Evolutionary conservation across 2,113 vertebrate genomes (phyloP).

Genomic region (Myiozetetes cayanensis): DNA sequence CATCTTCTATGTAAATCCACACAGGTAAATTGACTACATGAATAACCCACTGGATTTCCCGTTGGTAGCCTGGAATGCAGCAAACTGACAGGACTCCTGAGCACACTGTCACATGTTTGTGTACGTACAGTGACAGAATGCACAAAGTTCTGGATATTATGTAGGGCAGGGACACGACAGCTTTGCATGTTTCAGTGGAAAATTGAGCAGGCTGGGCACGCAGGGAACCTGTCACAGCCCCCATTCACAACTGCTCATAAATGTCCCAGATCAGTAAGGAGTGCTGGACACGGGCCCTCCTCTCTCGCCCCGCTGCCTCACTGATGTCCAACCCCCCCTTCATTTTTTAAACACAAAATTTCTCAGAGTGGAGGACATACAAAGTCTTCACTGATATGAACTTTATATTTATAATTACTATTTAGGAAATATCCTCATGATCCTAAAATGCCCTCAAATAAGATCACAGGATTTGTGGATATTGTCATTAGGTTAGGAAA

Average conservation of each 20-base stretch:
- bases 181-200: not conserved
- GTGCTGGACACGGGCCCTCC: not conserved
- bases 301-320: not conserved
- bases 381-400: not conserved
- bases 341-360: not conserved
- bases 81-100: not conserved
- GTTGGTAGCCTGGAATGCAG: not conserved
- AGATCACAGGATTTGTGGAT: not conserved
- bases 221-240: not conserved
- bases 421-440: not conserved
- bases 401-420: not conserved
- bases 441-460: not conserved
- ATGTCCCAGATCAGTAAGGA: not conserved
- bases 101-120: not conserved
- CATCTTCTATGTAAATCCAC: not conserved
- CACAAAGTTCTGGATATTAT: not conserved
- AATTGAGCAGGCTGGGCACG: not conserved
- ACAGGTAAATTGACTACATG: fast-evolving
- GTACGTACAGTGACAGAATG: not conserved
- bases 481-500: not conserved
- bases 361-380: not conserved
- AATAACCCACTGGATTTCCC: not conserved
- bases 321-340: not conserved
- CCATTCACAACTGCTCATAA: not conserved
- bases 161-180: not conserved